Base-by-base conservation (phyloP, 2,113 vertebrate genomes). In the Merops nubicus region DNA sequence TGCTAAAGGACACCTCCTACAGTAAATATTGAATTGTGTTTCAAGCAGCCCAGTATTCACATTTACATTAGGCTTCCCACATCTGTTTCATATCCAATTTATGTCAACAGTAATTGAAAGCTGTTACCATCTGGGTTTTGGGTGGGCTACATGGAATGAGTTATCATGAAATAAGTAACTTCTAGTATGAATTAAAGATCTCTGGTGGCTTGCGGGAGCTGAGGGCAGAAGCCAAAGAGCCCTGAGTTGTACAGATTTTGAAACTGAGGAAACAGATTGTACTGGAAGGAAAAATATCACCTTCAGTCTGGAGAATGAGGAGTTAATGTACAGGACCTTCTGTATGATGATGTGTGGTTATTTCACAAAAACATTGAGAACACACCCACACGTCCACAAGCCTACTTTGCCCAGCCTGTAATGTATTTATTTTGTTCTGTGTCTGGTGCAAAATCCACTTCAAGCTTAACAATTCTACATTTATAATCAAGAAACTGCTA, bases 31-130 rank as follows among this genome's bases (percentile, higher is more conserved):
- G 48, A 72, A 57, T 25, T 57, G 31, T 53, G 8, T 82, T 88
- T 76, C 62, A 93, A 65, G 54, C 48, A 88, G 14, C 15, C 1
- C 28, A n/a, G 14, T 48, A 40, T 28, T 85, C 87, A 75, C 60
- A 85, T 85, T 90, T 88, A 82, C 34, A 18, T 87, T 72, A 89
- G 22, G 25, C 14, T 75, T 89, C 80, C 42, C 81, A 89, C 81
- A 76, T 91, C 70, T 96, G 62, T 87, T 95, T 95, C 74, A 47
- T 53, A 89, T 85, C 40, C 33, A 91, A 10, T 88, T 96, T 88
- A 79, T 65, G 53, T 82, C 67, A 91, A 62, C 40, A 62, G 33
- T 73, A 85, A 89, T 82, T 80, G 62, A 93, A 85, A 85, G 64
- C 48, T 91, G 19, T 87, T 79, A 45, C 84, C 65, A 68, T 85